phyloP scores from a whole-genome alignment of 2,797 vertebrate genomes.

The Myiotriccus ornatus region DNA sequence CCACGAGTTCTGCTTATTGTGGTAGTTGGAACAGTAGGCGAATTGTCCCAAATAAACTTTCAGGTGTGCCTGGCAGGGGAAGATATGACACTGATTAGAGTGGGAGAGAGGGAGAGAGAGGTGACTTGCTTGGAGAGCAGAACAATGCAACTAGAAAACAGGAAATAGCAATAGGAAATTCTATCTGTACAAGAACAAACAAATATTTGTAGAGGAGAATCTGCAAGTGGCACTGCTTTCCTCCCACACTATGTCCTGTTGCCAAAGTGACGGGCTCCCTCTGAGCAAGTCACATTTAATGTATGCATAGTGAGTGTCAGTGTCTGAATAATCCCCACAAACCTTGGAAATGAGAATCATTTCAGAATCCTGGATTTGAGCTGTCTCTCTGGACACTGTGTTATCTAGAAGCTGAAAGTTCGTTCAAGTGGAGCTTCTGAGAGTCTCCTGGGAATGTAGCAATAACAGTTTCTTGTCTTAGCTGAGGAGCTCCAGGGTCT shows the following conservation, averaged over 20 bases:
- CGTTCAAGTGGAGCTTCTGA: not conserved
- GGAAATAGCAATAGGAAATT: conserved; percentile 10
- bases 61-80: not conserved
- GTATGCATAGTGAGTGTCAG: not conserved
- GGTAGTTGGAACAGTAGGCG: not conserved
- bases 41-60: not conserved
- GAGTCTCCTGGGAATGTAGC: not conserved
- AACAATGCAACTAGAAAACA: conserved; percentile 24
- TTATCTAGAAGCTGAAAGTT: not conserved
- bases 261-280: not conserved
- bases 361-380: not conserved
- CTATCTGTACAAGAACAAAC: not conserved
- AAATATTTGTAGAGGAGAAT: not conserved
- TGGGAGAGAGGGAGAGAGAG: not conserved
- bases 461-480: not conserved
- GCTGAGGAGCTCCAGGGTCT: not conserved
- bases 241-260: not conserved
- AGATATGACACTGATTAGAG: not conserved
- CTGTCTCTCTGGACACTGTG: not conserved
- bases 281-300: not conserved
- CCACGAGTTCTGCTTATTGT: not conserved
- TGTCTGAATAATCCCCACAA: not conserved
- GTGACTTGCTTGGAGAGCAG: not conserved
- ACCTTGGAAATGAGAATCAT: not conserved
- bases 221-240: not conserved